These are phyloP conservation scores for Leucosticte australis DNA, from an alignment of 2,113 vertebrate species.

Conservation along the genomic window DNA sequence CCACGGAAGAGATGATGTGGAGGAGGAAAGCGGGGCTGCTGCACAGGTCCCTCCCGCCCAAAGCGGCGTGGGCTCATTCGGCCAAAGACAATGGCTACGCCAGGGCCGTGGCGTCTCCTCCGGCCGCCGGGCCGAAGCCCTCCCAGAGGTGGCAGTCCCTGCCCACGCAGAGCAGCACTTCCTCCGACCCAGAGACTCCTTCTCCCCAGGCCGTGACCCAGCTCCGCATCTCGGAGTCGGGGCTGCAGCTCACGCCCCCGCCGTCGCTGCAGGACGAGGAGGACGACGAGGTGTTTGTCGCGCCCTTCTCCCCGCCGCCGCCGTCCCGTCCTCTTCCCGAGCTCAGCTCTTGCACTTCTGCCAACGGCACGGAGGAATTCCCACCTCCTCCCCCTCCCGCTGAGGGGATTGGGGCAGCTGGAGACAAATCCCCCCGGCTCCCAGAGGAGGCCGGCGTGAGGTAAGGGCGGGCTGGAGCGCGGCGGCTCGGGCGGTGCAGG, in stretches of 20 bases:
- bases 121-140: neutral
- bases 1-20: conserved; percentile 25
- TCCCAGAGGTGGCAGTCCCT: conserved; percentile 27
- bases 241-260: conserved; percentile 36
- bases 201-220: conserved; percentile 50
- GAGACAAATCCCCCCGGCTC: neutral
- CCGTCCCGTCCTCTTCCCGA: conserved; percentile 22
- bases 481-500: accelerated
- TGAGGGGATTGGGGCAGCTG: neutral
- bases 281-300: conserved; percentile 86
- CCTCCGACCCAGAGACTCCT: conserved; percentile 61
- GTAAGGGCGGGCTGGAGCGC: conserved; percentile 2
- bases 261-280: conserved; percentile 69
- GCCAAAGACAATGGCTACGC: conserved; percentile 13
- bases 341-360: conserved; percentile 2
- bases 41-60: conserved; percentile 35
- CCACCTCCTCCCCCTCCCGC: conserved; percentile 33
- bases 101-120: neutral
- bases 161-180: conserved; percentile 47
- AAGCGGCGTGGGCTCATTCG: neutral
- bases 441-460: conserved; percentile 4
- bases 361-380: conserved; percentile 55
- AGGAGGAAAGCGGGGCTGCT: conserved; percentile 26
- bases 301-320: neutral
- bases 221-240: conserved; percentile 83